Evolutionary conservation across 2,113 vertebrate genomes (phyloP).

Genomic region (Pterocles gutturalis): DNA sequence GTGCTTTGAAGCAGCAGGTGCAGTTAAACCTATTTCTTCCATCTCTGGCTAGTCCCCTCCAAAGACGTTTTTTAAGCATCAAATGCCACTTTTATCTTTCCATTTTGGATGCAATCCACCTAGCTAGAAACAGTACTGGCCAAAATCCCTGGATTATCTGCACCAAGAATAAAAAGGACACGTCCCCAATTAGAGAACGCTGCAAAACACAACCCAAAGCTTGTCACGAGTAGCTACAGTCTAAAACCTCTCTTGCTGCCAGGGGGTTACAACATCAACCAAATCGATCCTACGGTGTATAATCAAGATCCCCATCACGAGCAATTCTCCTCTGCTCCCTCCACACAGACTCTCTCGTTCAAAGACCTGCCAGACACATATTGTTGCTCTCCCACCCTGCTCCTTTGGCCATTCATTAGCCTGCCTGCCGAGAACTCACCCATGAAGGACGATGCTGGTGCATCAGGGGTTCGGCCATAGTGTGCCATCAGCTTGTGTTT

Average conservation of each 20-base stretch:
- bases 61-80: background rate
- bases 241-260: background rate
- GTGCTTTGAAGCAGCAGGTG: conserved; percentile 59
- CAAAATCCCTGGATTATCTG: background rate
- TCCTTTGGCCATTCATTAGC: background rate
- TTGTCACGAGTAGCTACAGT: background rate
- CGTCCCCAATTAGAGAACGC: background rate
- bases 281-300: background rate
- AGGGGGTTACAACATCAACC: background rate
- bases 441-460: conserved; percentile 69
- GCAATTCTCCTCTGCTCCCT: background rate
- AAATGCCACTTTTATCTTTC: conserved; percentile 50
- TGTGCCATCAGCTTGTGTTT: conserved; percentile 95
- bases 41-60: background rate
- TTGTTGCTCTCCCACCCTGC: background rate
- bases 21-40: conserved; percentile 50
- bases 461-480: conserved; percentile 84
- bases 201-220: background rate
- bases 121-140: background rate
- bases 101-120: conserved; percentile 37
- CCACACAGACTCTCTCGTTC: background rate
- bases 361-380: background rate
- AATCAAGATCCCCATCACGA: background rate
- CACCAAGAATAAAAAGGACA: background rate
- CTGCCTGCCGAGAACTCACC: conserved; percentile 68